phyloP scores from a whole-genome alignment of 2,888 invertebrate species.

The Aproaerema taeniolella region DNA sequence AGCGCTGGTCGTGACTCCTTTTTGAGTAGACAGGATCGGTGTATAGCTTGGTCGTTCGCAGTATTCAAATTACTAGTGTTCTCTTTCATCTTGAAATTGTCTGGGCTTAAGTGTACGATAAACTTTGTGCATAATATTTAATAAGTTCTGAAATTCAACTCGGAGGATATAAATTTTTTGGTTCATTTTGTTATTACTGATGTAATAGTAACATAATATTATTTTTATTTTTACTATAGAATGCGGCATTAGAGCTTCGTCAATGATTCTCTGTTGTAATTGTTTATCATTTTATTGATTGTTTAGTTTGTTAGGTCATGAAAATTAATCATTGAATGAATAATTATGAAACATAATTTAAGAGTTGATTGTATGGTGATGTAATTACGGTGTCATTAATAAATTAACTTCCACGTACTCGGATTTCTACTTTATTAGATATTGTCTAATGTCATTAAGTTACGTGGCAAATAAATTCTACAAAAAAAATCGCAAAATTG shows the following conservation, averaged over 20 bases:
- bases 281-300: slow-evolving; percentile 49
- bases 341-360: slow-evolving; percentile 66
- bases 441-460: slow-evolving; percentile 65
- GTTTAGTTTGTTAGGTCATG: slow-evolving; percentile 59
- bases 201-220: slow-evolving; percentile 46
- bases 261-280: slow-evolving; percentile 49
- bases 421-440: slow-evolving; percentile 73
- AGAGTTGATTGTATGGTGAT: slow-evolving; percentile 64
- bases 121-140: slow-evolving; percentile 50
- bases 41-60: slow-evolving; percentile 36
- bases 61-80: slow-evolving; percentile 64
- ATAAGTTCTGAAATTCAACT: slow-evolving; percentile 39
- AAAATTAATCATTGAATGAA: slow-evolving; percentile 64
- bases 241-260: slow-evolving; percentile 44
- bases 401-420: slow-evolving; percentile 71
- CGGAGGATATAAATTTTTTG: slow-evolving; percentile 35
- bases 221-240: slow-evolving; percentile 48
- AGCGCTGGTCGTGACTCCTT: slow-evolving; percentile 35
- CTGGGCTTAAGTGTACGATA: slow-evolving; percentile 50
- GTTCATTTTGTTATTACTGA: slow-evolving; percentile 38
- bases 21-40: slow-evolving; percentile 33
- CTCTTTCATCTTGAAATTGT: slow-evolving; percentile 31
- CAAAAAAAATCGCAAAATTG: slow-evolving; percentile 74
- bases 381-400: slow-evolving; percentile 69
- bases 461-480: slow-evolving; percentile 57